phyloP scores from a whole-genome alignment of 2,797 vertebrate genomes.

The Nyctibius grandis region DNA sequence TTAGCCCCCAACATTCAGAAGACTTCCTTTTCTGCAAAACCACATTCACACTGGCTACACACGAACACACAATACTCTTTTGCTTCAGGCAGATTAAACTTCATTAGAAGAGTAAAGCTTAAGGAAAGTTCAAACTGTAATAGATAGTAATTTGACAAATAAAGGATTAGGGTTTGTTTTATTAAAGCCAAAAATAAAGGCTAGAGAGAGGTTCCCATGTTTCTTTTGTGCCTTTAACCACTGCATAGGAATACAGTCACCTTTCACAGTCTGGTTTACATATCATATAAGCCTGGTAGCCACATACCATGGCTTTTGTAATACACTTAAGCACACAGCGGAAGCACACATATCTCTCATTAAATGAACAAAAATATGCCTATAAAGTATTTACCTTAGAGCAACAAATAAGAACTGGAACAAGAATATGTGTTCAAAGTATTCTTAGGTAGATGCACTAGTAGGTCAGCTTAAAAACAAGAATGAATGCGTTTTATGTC shows the following conservation, averaged over 20 bases:
- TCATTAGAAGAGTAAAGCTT: slow-evolving; percentile 38
- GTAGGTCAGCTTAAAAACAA: background rate
- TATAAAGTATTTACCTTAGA: background rate
- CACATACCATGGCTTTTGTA: background rate
- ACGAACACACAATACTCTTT: background rate
- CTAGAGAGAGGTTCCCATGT: background rate
- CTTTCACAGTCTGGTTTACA: background rate
- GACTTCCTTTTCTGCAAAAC: slow-evolving; percentile 58
- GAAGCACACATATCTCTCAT: background rate
- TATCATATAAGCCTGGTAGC: background rate
- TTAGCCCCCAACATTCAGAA: slow-evolving; percentile 51
- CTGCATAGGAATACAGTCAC: background rate
- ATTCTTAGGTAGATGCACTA: background rate
- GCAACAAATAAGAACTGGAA: background rate
- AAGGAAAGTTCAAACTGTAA: slow-evolving; percentile 42
- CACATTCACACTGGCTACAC: slow-evolving; percentile 47
- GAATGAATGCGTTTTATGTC: background rate
- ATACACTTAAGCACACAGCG: background rate
- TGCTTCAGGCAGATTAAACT: slow-evolving; percentile 54
- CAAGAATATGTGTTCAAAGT: background rate
- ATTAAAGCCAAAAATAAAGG: slow-evolving; percentile 4
- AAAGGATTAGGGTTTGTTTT: slow-evolving; percentile 40
- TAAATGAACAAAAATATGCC: background rate
- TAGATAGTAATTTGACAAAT: slow-evolving; percentile 55
- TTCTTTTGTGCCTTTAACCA: slow-evolving; percentile 1